Evolutionary conservation across 2,797 vertebrate species (phyloP).

Genomic region (Manis pentadactyla): DNA sequence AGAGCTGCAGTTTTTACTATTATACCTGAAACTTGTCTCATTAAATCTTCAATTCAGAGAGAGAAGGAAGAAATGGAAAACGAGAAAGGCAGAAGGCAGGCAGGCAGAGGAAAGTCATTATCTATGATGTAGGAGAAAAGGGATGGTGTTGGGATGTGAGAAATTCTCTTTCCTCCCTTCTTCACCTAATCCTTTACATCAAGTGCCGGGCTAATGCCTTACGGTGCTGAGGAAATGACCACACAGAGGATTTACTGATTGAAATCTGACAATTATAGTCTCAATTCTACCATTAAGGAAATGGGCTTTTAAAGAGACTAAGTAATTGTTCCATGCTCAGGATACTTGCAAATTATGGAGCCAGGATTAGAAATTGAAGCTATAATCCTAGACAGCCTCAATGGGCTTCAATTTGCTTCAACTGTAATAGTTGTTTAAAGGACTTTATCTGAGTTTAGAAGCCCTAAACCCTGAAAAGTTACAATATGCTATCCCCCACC

Average conservation of each 20-base stretch:
- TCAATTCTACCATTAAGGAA: not conserved
- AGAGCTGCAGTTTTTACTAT: not conserved
- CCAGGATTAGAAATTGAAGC: not conserved
- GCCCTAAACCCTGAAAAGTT: not conserved
- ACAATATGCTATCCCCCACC: too few species aligned
- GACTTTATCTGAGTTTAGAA: not conserved
- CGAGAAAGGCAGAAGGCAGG: not conserved
- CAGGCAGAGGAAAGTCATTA: not conserved
- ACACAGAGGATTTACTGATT: too few species aligned
- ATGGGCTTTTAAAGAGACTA: not conserved
- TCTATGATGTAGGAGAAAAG: not conserved
- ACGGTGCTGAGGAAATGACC: accelerated
- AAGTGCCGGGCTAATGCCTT: accelerated
- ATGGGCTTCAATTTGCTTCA: not conserved
- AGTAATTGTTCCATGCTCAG: not conserved
- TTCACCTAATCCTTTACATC: too few species aligned
- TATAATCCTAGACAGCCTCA: not conserved
- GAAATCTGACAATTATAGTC: not conserved
- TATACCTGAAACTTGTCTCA: not conserved
- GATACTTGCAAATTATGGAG: not conserved
- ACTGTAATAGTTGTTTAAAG: not conserved
- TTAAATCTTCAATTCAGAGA: not conserved
- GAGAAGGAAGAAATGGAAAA: not conserved
- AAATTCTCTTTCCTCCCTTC: not conserved
- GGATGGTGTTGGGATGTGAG: accelerated